Percentiles rank a stretch among this genome's conserved stretches.
These are phyloP conservation scores for Pogonognathellus flavescens DNA, from an alignment of 1,140 invertebrate genomes.

Conservation along the genomic window DNA sequence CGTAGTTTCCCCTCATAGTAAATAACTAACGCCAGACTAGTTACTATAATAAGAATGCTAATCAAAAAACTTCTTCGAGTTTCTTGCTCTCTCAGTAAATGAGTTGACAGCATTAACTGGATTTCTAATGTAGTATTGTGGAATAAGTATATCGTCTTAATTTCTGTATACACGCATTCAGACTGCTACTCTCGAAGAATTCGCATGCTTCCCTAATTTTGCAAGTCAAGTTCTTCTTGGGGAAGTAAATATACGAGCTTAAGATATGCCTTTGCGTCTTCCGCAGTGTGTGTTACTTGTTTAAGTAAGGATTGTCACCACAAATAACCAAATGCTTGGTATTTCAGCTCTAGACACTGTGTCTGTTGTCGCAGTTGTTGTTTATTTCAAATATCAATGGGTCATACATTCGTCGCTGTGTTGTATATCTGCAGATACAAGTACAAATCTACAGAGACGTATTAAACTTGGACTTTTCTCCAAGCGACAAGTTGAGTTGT, in stretches of 20 bases:
- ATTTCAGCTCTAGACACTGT: constrained; percentile 27
- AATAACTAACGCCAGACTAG: constrained; percentile 21
- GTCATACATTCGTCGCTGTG: background rate
- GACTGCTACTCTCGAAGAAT: background rate
- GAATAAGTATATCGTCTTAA: background rate
- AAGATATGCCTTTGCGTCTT: constrained; percentile 25
- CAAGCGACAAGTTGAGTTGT: no score
- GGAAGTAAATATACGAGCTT: constrained; percentile 23
- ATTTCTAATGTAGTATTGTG: background rate
- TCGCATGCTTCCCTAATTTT: constrained; percentile 46
- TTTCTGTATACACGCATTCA: constrained; percentile 22
- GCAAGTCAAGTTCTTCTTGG: constrained; percentile 27
- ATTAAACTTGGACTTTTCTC: constrained; percentile 39
- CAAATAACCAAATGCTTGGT: constrained; percentile 10
- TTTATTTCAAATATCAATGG: constrained; percentile 29
- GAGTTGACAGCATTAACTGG: constrained; percentile 22
- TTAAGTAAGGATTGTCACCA: constrained; percentile 29
- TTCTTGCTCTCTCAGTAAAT: background rate
- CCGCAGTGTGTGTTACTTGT: background rate
- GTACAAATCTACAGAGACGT: constrained; percentile 17
- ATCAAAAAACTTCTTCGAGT: constrained; percentile 3
- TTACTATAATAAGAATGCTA: constrained; percentile 43
- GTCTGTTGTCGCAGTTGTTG: constrained; percentile 29
- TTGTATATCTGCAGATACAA: background rate
- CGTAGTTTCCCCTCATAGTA: constrained; percentile 19